Percentiles rank a stretch among this genome's conserved stretches.
Evolutionary conservation across 2,113 vertebrate species (phyloP).

Genomic region (Oophaga pumilio): DNA sequence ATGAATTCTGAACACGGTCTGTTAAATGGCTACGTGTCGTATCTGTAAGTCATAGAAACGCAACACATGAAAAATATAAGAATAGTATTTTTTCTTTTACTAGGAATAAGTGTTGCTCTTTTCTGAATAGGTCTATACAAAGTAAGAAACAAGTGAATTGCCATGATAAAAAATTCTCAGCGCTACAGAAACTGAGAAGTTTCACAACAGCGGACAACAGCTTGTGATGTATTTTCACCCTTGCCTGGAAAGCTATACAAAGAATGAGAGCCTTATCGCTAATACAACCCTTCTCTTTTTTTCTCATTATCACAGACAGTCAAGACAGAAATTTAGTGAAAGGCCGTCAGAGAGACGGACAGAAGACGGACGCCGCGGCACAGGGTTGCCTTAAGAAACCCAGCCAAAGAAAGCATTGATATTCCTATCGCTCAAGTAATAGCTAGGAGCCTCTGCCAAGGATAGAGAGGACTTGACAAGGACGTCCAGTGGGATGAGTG

Average conservation of each 20-base stretch:
- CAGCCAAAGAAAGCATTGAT: conserved; percentile 52
- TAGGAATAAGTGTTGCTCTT: not conserved
- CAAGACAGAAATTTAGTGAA: conserved; percentile 13
- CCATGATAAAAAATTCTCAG: not conserved
- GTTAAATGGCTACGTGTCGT: not conserved
- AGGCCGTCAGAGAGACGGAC: conserved; percentile 29
- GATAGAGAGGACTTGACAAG: conserved; percentile 50
- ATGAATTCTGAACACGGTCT: not conserved
- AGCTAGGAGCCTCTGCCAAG: conserved; percentile 47
- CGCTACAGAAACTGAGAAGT: not conserved
- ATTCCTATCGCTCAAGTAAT: conserved; percentile 50
- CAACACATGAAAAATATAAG: not conserved
- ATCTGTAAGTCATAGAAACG: not conserved
- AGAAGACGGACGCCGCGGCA: conserved; percentile 36
- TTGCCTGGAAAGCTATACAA: not conserved
- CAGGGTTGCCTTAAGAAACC: not conserved
- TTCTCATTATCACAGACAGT: conserved; percentile 38
- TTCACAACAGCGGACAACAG: not conserved
- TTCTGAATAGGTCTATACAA: not conserved
- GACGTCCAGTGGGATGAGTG: conserved; percentile 53
- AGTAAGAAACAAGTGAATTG: not conserved
- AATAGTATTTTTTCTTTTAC: not conserved
- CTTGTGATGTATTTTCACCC: conserved; percentile 32
- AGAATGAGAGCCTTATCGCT: conserved; percentile 32
- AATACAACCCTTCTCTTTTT: not conserved